These are phyloP conservation scores for Apostichopus californicus DNA, from an alignment of 35 echinoderm and acorn worm species.

Conservation along the genomic window DNA sequence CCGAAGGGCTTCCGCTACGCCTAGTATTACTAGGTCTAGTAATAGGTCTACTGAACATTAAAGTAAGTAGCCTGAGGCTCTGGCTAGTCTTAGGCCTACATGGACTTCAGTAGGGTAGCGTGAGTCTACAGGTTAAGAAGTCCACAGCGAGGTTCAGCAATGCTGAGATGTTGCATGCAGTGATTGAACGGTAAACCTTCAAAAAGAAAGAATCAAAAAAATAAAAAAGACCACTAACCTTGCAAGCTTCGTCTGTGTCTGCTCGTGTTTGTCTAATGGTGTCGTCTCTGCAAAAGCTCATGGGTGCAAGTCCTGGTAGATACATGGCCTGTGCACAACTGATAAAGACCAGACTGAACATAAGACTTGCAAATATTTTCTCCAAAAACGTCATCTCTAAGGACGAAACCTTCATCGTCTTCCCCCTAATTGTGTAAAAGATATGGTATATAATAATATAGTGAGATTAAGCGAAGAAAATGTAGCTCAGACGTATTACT, in stretches of 20 bases:
- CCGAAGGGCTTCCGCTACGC: no score
- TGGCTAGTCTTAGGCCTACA: background rate
- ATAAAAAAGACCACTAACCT: constrained; percentile 6
- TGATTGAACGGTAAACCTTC: no score
- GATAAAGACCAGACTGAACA: background rate
- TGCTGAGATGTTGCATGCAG: no score
- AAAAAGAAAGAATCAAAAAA: no score
- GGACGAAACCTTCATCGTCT: background rate
- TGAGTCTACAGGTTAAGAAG: no score
- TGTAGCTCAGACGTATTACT: background rate
- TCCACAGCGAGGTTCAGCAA: no score
- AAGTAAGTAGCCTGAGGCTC: no score
- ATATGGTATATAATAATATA: background rate
- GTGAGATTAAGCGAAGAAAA: background rate
- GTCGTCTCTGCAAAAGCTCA: constrained; percentile 68
- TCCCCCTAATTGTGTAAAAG: background rate
- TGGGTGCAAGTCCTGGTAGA: constrained; percentile 84
- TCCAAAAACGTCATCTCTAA: background rate
- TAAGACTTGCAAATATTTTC: background rate
- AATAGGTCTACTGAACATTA: no score
- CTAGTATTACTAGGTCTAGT: no score
- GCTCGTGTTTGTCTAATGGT: background rate
- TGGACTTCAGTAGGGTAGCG: no score
- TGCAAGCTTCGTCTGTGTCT: constrained; percentile 58
- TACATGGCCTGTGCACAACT: constrained; percentile 59